phyloP scores from a whole-genome alignment of 2,888 invertebrate genomes.

The Keiferia lycopersicella region DNA sequence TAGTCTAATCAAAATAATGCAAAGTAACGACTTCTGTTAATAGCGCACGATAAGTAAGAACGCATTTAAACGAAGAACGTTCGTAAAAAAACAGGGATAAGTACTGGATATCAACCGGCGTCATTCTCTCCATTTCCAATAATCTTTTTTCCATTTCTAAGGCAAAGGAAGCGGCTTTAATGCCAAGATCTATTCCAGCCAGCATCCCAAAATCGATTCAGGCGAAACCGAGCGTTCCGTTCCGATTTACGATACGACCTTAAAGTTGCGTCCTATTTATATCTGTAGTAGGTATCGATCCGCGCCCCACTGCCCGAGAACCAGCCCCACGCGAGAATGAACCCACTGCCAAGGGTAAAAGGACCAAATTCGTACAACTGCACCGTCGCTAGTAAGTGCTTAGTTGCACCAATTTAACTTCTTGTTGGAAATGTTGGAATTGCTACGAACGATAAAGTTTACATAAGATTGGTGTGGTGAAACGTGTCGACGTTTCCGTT shows the following conservation, averaged over 20 bases:
- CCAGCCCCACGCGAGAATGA: constrained; percentile 37
- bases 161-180: constrained; percentile 16
- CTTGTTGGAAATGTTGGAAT: constrained; percentile 38
- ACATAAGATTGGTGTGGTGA: not conserved
- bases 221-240: constrained; percentile 65
- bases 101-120: not conserved
- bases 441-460: constrained; percentile 34
- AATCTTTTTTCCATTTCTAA: constrained; percentile 13
- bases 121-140: constrained; percentile 12
- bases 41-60: not conserved
- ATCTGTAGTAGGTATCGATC: constrained; percentile 70
- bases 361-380: constrained; percentile 49
- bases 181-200: constrained; percentile 12
- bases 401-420: constrained; percentile 55
- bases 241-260: constrained; percentile 50
- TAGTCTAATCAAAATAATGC: too few species aligned
- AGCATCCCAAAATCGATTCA: constrained; percentile 60
- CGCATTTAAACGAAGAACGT: not conserved
- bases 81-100: not conserved
- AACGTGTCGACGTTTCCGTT: constrained; percentile 9
- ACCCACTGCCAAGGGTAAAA: constrained; percentile 21
- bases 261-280: constrained; percentile 75
- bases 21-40: not conserved
- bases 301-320: constrained; percentile 75
- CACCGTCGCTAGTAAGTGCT: constrained; percentile 36